These are phyloP conservation scores for Aspidiotus destructor DNA, from an alignment of 2,888 invertebrate genomes.

Conservation along the genomic window DNA sequence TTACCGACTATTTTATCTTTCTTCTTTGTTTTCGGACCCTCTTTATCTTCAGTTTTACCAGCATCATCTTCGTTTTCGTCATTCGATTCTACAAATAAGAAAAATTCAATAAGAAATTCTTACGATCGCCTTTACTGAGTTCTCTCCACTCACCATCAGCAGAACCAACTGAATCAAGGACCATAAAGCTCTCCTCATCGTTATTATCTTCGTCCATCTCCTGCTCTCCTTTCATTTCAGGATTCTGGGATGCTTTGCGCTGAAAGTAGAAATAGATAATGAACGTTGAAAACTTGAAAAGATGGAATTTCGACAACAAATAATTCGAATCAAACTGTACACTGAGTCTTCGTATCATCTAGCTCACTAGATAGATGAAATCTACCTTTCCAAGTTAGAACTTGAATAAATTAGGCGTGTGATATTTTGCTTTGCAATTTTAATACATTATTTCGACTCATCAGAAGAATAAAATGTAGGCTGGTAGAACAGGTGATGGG, in stretches of 20 bases:
- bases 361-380: too few species aligned
- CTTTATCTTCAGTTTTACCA: conserved; percentile 17
- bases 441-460: too few species aligned
- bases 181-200: conserved; percentile 74
- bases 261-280: background rate
- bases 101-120: background rate
- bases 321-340: too few species aligned
- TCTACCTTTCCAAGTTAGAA: too few species aligned
- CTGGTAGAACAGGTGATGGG: too few species aligned
- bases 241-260: conserved; percentile 20
- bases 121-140: too few species aligned
- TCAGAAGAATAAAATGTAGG: too few species aligned
- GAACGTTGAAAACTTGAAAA: too few species aligned
- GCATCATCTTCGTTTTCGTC: conserved; percentile 20
- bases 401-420: too few species aligned
- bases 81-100: background rate
- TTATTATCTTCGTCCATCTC: conserved; percentile 55
- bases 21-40: conserved; percentile 13
- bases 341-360: too few species aligned
- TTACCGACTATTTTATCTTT: conserved; percentile 21
- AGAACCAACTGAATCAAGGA: conserved; percentile 79
- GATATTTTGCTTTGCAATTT: too few species aligned
- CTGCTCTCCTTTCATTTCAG: background rate
- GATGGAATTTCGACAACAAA: too few species aligned
- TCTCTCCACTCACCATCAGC: conserved; percentile 49